Conservation (phyloP, 2,113 vertebrate genomes). For the Pteruthius melanotis region DNA sequence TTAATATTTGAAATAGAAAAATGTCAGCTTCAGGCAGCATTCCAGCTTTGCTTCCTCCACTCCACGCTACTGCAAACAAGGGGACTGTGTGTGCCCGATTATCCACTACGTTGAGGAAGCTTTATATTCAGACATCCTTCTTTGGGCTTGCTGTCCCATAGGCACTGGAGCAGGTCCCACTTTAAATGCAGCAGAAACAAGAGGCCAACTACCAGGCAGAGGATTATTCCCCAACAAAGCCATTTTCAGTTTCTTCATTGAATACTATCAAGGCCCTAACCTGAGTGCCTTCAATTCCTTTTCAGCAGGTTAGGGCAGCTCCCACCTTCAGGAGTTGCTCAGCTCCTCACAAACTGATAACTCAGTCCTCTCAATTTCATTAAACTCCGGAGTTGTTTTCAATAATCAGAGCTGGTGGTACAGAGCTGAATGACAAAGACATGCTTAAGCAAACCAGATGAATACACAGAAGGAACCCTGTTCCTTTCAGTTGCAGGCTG, state of each 20-base stretch:
- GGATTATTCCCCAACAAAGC: not conserved
- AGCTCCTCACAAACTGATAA: not conserved
- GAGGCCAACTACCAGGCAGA: not conserved
- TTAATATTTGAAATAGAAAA: slow-evolving; percentile 3
- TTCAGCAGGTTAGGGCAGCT: not conserved
- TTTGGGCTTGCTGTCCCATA: not conserved
- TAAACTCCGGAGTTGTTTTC: not conserved
- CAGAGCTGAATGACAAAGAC: not conserved
- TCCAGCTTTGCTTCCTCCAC: not conserved
- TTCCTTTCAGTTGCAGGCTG: slow-evolving; percentile 10
- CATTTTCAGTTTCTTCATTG: not conserved
- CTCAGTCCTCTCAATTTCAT: not conserved
- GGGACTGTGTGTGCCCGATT: not conserved
- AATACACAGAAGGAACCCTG: not conserved
- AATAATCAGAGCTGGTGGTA: not conserved
- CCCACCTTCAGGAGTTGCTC: not conserved
- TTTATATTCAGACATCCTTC: not conserved
- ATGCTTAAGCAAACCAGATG: slow-evolving; percentile 12
- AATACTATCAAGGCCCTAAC: not conserved
- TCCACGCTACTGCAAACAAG: not conserved
- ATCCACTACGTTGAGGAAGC: not conserved
- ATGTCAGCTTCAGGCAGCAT: not conserved
- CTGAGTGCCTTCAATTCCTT: not conserved
- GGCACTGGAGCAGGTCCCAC: not conserved
- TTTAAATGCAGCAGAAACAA: not conserved